Evolutionary conservation across 2,888 invertebrate genomes (phyloP).

Genomic region (Malthinus flaveolus): DNA sequence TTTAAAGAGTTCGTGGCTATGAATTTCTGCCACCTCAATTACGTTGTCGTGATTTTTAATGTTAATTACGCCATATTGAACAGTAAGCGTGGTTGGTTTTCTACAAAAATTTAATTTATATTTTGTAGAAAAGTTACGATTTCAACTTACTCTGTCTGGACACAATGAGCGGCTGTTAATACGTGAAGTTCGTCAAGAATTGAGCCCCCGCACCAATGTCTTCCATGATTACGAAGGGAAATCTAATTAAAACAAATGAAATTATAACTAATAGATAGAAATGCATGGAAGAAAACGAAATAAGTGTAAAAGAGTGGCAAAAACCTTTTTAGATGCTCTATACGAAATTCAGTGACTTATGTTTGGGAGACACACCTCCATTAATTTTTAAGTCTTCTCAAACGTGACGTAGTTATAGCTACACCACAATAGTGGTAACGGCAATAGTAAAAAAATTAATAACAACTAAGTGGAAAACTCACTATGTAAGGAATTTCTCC

Average conservation of each 20-base stretch:
- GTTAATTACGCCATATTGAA: conserved; percentile 31
- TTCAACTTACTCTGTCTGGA: conserved; percentile 3
- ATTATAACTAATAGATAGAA: neutral
- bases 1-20: conserved; percentile 23
- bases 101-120: no score
- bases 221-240: neutral
- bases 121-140: conserved; percentile 4
- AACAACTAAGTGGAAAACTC: neutral
- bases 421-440: no score
- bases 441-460: no score
- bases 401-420: no score
- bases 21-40: conserved; percentile 22
- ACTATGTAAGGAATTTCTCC: conserved; percentile 6
- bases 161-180: conserved; percentile 32
- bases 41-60: conserved; percentile 15
- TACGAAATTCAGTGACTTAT: no score
- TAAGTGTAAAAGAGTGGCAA: no score
- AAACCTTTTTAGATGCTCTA: no score
- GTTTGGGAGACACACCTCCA: no score
- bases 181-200: conserved; percentile 4
- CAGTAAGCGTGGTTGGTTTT: neutral
- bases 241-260: neutral
- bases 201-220: neutral
- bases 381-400: no score
- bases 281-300: neutral